Evolutionary conservation across 2,113 vertebrate species (phyloP).

Genomic region (Eulemur macaco): DNA sequence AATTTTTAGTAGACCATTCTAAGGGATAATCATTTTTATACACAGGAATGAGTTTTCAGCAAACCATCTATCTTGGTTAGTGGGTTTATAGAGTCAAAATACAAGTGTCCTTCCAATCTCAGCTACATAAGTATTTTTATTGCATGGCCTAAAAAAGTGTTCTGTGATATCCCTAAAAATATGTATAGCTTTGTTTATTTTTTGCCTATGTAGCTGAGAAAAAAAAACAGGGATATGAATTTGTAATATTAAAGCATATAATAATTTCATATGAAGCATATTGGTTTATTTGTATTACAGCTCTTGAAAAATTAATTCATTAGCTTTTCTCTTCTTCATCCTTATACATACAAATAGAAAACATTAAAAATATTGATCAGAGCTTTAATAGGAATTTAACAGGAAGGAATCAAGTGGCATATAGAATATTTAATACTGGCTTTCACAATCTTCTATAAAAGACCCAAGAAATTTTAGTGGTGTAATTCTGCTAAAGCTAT

Average conservation of each 20-base stretch:
- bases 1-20: constrained; percentile 12
- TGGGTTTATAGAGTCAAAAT: not conserved
- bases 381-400: not conserved
- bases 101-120: not conserved
- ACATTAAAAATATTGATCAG: not conserved
- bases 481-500: not conserved
- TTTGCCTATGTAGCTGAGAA: not conserved
- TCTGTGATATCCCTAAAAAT: not conserved
- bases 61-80: not conserved
- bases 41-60: not conserved
- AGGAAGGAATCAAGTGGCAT: not conserved
- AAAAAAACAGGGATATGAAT: not conserved
- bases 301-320: not conserved
- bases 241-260: not conserved
- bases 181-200: not conserved
- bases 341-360: not conserved
- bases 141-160: not conserved
- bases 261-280: not conserved
- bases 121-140: not conserved
- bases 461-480: not conserved
- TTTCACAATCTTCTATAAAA: not conserved
- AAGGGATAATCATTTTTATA: not conserved
- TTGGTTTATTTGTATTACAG: constrained; percentile 6
- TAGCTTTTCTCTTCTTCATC: not conserved
- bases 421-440: not conserved